A percentile compares a stretch with the other conserved stretches of the same genome.
Conservation (phyloP, 2,888 invertebrate species). For the Arge pagana region DNA sequence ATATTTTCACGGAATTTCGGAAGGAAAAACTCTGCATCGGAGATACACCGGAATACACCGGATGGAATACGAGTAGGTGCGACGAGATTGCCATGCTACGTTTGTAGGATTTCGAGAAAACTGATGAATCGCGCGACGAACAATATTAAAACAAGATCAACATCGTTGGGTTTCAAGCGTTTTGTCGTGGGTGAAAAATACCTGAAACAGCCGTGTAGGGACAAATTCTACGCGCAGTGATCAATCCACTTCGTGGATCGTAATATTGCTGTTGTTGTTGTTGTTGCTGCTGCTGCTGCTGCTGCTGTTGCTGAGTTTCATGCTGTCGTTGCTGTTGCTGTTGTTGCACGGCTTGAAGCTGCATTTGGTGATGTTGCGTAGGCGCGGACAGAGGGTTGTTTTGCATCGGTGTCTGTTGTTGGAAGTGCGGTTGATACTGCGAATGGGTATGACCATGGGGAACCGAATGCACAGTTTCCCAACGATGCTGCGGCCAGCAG, state of each 20-base stretch:
- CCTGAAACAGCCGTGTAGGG: conserved; percentile 16
- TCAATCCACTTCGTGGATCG: not conserved
- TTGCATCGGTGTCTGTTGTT: conserved; percentile 10
- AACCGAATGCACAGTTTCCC: conserved; percentile 42
- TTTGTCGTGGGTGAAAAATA: no score
- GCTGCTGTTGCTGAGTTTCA: conserved; percentile 34
- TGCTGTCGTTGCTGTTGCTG: conserved; percentile 33
- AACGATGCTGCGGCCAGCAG: conserved; percentile 53
- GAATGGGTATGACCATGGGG: conserved; percentile 40
- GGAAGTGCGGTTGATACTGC: conserved; percentile 33
- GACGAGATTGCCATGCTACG: no score
- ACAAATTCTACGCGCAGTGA: conserved; percentile 10
- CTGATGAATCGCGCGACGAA: no score
- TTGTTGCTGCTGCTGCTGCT: conserved; percentile 34
- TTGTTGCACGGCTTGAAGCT: conserved; percentile 26
- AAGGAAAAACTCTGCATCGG: no score
- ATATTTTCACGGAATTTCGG: no score
- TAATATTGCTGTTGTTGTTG: conserved; percentile 32
- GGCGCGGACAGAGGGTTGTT: not conserved
- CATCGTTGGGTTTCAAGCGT: no score
- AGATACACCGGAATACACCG: no score
- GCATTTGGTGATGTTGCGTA: conserved; percentile 22
- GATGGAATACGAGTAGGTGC: no score
- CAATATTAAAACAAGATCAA: no score
- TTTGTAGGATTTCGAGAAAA: no score